Evolutionary conservation across 2,113 vertebrate species (phyloP).

Genomic region (Oreochromis spilurus): DNA sequence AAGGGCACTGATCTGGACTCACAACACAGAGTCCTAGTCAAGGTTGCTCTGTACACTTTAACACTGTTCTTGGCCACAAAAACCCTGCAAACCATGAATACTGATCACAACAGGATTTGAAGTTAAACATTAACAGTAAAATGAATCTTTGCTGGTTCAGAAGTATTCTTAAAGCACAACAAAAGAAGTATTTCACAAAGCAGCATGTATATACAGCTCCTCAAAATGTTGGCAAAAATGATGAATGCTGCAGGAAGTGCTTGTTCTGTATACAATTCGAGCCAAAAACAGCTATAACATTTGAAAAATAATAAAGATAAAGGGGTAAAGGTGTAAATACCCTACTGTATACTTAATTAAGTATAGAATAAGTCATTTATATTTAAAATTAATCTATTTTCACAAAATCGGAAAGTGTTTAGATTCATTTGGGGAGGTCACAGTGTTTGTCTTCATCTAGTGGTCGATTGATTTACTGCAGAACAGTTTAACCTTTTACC

Average conservation of each 20-base stretch:
- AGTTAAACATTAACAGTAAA: neutral
- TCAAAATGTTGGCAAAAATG: accelerated
- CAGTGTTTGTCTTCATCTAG: neutral
- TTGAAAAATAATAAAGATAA: neutral
- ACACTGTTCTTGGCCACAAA: neutral
- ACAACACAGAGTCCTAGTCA: neutral
- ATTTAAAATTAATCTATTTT: neutral
- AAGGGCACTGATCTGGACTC: neutral
- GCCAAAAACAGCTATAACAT: neutral
- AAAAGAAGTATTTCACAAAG: neutral
- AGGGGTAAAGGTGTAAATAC: neutral
- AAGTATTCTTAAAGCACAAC: neutral
- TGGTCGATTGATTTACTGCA: neutral
- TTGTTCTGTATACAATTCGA: accelerated
- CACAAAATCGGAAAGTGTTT: neutral
- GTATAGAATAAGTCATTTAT: neutral
- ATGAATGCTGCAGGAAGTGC: neutral
- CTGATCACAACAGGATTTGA: neutral
- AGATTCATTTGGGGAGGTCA: neutral
- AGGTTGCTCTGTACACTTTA: neutral
- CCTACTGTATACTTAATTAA: neutral
- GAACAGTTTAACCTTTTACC: neutral
- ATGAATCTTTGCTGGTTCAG: neutral
- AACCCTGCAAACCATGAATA: neutral
- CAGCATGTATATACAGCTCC: neutral